Evolutionary conservation across 2,888 invertebrate species (phyloP).

Genomic region (Artemia sinica): DNA sequence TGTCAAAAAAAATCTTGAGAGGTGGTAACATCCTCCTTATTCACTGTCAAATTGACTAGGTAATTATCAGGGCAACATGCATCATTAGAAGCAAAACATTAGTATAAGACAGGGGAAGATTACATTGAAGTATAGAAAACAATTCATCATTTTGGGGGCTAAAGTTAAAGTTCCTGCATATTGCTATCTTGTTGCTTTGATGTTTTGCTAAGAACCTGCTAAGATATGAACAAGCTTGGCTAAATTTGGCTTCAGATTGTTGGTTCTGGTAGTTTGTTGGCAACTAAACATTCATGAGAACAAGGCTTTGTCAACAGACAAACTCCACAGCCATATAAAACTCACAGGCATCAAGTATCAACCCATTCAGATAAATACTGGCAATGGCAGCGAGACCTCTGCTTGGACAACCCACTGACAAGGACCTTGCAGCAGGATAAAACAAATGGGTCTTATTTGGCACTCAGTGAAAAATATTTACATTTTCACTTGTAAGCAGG

Average conservation of each 20-base stretch:
- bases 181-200: not conserved
- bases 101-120: not conserved
- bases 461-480: no score
- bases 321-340: no score
- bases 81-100: no score
- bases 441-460: no score
- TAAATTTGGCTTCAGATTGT: no score
- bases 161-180: not conserved
- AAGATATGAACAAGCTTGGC: not conserved
- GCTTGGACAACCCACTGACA: not conserved
- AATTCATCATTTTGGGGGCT: not conserved
- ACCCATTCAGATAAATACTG: not conserved
- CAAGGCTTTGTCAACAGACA: conserved; percentile 4
- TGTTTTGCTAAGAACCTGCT: no score
- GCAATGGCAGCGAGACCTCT: not conserved
- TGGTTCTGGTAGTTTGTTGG: not conserved
- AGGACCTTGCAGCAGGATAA: not conserved
- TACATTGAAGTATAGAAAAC: not conserved
- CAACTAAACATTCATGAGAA: not conserved
- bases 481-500: not conserved
- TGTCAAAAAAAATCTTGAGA: no score
- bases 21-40: no score
- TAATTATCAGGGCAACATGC: no score
- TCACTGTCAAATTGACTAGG: no score
- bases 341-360: not conserved